Percentiles rank a stretch among this genome's conserved stretches.
Evolutionary conservation across 64 coral and sea anemone species (phyloP).

Genomic region (Orbicella faveolata): DNA sequence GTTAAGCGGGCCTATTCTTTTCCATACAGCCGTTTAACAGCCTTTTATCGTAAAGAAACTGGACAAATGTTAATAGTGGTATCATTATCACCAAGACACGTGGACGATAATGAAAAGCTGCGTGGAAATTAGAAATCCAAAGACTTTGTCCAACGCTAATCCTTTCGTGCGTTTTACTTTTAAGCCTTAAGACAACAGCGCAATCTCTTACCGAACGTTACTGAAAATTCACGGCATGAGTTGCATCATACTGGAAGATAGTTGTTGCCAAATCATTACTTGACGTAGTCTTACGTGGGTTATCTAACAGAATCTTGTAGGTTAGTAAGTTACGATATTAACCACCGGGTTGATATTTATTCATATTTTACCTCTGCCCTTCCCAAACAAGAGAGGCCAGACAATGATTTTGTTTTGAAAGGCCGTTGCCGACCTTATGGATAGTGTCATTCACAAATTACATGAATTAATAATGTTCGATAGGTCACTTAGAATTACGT

Average conservation of each 20-base stretch:
- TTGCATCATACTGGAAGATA: no score
- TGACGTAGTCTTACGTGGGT: no score
- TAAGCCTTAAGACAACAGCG: no score
- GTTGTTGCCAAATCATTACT: no score
- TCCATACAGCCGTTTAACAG: not conserved
- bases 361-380: not conserved
- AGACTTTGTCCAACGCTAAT: no score
- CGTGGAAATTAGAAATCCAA: no score
- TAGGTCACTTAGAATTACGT: not conserved
- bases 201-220: no score
- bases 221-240: no score
- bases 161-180: no score
- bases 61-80: not conserved
- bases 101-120: not conserved
- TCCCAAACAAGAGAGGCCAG: not conserved
- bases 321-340: no score
- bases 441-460: not conserved
- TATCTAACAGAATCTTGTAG: no score
- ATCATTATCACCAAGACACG: not conserved
- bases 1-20: not conserved
- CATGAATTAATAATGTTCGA: slow-evolving; percentile 15
- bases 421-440: not conserved
- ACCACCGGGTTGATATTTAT: no score
- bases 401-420: not conserved
- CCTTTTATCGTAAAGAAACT: not conserved